Percentiles rank a stretch among this genome's conserved stretches.
Evolutionary conservation across 2,888 invertebrate genomes (phyloP).

Genomic region (Lasioglossum morio): DNA sequence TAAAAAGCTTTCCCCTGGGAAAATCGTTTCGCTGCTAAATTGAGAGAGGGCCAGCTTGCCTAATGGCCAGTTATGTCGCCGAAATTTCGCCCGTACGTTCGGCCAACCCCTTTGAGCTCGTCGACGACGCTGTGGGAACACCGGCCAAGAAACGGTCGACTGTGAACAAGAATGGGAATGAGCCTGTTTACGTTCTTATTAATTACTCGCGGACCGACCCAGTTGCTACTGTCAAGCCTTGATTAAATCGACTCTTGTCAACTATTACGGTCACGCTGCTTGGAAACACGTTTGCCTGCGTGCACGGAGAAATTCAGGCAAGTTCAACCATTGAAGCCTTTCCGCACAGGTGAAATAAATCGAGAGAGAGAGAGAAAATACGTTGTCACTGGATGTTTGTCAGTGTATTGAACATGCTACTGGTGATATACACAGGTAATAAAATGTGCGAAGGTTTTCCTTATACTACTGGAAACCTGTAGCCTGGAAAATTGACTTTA

Average conservation of each 20-base stretch:
- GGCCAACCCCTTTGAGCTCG: background rate
- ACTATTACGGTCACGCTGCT: constrained; percentile 30
- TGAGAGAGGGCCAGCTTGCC: background rate
- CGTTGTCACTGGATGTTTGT: background rate
- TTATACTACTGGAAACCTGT: too few relatives aligned
- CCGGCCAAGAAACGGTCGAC: background rate
- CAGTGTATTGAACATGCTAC: too few relatives aligned
- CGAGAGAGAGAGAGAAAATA: too few relatives aligned
- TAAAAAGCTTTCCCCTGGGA: constrained; percentile 31
- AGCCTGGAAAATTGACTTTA: too few relatives aligned
- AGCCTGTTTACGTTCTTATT: constrained; percentile 56
- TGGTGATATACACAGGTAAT: too few relatives aligned
- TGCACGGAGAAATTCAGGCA: constrained; percentile 14
- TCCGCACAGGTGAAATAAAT: too few relatives aligned
- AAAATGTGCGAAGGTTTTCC: too few relatives aligned
- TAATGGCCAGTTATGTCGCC: constrained; percentile 8
- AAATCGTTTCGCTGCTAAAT: constrained; percentile 34
- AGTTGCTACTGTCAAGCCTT: constrained; percentile 38
- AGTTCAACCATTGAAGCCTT: background rate
- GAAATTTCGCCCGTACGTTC: constrained; percentile 37
- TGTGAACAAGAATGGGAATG: constrained; percentile 18
- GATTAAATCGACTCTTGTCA: constrained; percentile 64
- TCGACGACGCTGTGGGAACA: background rate
- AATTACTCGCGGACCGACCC: constrained; percentile 55
- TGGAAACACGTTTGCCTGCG: constrained; percentile 43